Base-by-base conservation (phyloP, 1,140 invertebrate genomes). In the Zaprionus tsacasi region DNA sequence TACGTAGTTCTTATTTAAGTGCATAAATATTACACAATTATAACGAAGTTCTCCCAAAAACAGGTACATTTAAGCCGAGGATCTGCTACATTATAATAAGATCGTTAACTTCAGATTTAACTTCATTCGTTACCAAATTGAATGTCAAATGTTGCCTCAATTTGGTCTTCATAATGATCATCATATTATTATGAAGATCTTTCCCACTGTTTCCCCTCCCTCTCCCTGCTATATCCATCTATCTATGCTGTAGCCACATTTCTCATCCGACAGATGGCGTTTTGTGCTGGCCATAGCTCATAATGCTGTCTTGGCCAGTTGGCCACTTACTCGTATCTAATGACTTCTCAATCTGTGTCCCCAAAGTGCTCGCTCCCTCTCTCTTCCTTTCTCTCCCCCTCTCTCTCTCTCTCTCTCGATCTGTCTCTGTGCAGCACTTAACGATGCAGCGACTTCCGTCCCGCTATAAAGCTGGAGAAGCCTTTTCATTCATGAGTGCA, bases 261-360 rank as follows among this genome's bases (percentile, higher is more conserved):
- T 50, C 17, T 25, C 45, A 50, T 50, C 17, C 45, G 45, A 50
- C 40, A 50, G 45, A 50, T 21, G 45, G 45, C 17, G 17, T 50
- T 50, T 11, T 50, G n/a, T 10, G 45, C 45, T 50, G 35, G 43
- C 48, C 77, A 69, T 87, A 78, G 85, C 82, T 89, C 81, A 80
- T 88, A 82, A 76, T 72, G 77, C 76, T 78, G 76, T 61, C 65
- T n/a, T 21, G 21, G n/a, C 13, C 70, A 65, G 60, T 54, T 66
- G 69, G 17, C 69, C 56, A 70, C 66, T 66, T 76, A 76, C 61
- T 78, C 64, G 57, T 80, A 70, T 82, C 77, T 89, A 89, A 87
- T 87, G 85, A 87, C 83, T 76, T 88, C 85, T 83, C 85, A 87
- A 87, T 87, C 85, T 89, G 77, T 78, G 85, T 87, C 85, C 80